Percentiles rank a stretch among this genome's conserved stretches.
phyloP scores from a whole-genome alignment of 1,140 invertebrate species.

The Micrasema minimum region DNA sequence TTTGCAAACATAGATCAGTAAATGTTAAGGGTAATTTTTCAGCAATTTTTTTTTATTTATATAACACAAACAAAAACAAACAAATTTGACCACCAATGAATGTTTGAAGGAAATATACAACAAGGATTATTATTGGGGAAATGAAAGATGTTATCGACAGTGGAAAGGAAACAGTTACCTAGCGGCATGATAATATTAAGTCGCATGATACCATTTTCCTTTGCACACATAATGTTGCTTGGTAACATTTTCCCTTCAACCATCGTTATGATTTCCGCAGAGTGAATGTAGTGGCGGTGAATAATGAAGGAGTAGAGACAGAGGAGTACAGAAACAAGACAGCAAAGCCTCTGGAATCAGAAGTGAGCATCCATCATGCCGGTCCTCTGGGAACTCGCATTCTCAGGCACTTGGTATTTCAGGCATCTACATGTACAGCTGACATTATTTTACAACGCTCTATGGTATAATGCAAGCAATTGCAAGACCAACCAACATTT shows the following conservation, averaged over 20 bases:
- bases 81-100: neutral
- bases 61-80: conserved; percentile 11
- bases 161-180: no score
- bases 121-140: neutral
- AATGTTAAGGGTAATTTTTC: no score
- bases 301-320: conserved; percentile 14
- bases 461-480: conserved; percentile 1
- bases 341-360: conserved; percentile 17
- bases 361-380: conserved; percentile 28
- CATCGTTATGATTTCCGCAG: conserved; percentile 1
- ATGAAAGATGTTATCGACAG: neutral
- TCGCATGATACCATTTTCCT: no score
- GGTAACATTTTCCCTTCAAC: no score
- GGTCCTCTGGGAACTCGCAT: neutral
- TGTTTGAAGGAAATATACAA: conserved; percentile 1
- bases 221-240: no score
- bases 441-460: conserved; percentile 18
- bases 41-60: no score
- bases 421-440: conserved; percentile 1
- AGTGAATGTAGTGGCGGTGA: neutral
- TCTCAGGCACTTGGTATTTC: neutral
- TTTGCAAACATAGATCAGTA: no score
- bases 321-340: conserved; percentile 23
- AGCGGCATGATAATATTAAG: no score
- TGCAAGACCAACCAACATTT: neutral